Evolutionary conservation across 2,797 vertebrate species (phyloP).

Genomic region (Manis crassicaudata): DNA sequence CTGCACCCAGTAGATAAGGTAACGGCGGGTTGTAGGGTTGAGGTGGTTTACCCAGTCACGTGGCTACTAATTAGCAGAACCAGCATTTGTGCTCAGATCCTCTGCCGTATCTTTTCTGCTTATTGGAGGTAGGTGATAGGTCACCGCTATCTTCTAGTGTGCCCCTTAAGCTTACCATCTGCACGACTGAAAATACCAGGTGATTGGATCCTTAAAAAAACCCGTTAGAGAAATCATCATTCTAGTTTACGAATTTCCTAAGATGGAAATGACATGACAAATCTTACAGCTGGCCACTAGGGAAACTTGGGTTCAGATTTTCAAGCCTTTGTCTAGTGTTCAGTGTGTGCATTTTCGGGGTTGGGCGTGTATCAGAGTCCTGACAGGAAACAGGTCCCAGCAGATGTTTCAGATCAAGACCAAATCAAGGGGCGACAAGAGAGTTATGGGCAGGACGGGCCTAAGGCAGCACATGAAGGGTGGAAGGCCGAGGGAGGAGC

Average conservation of each 20-base stretch:
- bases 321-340: constrained; percentile 2
- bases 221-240: background rate
- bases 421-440: background rate
- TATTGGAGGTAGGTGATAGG: background rate
- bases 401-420: constrained; percentile 47
- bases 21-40: background rate
- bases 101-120: background rate
- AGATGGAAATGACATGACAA: background rate
- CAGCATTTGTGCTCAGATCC: background rate
- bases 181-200: background rate
- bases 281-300: background rate
- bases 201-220: background rate
- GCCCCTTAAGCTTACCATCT: constrained; percentile 16
- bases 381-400: constrained; percentile 24
- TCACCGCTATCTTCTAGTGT: background rate
- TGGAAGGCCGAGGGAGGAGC: background rate
- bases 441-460: background rate
- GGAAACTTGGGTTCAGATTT: constrained; percentile 30
- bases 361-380: background rate
- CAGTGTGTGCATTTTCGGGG: background rate
- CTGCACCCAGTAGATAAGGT: constrained; percentile 9
- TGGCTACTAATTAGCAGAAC: background rate
- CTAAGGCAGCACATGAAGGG: background rate
- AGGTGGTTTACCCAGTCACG: background rate
- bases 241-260: background rate